A percentile compares a stretch with the other conserved stretches of the same genome.
These are phyloP conservation scores for Enteromius paludinosus DNA, from an alignment of 2,797 vertebrate genomes.

Conservation along the genomic window DNA sequence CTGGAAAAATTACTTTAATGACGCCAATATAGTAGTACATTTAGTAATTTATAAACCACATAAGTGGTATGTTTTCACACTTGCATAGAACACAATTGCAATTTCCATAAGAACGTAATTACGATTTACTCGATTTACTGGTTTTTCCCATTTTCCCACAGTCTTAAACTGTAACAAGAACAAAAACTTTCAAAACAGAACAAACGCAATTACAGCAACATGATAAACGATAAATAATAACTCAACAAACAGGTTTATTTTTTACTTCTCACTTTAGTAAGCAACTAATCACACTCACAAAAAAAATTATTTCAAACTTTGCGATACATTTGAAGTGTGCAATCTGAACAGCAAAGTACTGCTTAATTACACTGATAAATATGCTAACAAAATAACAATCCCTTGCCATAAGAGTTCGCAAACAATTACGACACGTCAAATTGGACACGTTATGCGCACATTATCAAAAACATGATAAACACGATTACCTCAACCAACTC, in stretches of 20 bases:
- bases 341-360: background rate
- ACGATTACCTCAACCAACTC: background rate
- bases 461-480: background rate
- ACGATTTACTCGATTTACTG: background rate
- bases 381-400: background rate
- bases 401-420: background rate
- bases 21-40: background rate
- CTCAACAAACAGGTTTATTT: background rate
- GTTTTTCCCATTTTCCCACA: background rate
- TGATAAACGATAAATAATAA: background rate
- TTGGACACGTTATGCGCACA: background rate
- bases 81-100: background rate
- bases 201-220: background rate
- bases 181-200: background rate
- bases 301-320: too few relatives aligned
- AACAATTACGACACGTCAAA: background rate
- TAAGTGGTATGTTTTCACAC: background rate
- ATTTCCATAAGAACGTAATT: background rate
- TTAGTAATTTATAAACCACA: background rate
- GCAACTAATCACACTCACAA: background rate
- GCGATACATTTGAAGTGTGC: background rate
- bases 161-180: background rate
- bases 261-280: conserved; percentile 3
- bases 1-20: background rate
- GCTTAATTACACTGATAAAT: background rate